Base-by-base conservation (phyloP, 2,888 invertebrate genomes). In the Oligia latruncula region DNA sequence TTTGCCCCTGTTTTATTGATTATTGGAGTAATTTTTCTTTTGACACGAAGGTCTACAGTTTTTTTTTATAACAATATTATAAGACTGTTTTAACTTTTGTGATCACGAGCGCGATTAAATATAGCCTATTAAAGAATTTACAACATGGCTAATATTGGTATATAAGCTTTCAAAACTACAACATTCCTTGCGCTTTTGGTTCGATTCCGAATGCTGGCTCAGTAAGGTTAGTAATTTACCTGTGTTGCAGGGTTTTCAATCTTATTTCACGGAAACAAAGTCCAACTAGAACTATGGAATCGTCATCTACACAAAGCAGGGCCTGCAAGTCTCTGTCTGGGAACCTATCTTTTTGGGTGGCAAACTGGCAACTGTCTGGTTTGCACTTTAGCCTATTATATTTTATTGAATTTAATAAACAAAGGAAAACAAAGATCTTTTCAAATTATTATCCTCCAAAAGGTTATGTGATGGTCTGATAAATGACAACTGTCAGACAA, bases 131-230 rank as follows among this genome's bases (percentile, higher is more conserved):
- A 43, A 43, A n/a, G 17, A 9, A n/a, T 46, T n/a, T 68, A 17
- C 9, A 4, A 11, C 17, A n/a, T 15, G 43, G 17, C n/a, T 17
- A n/a, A 5, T 17, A 17, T 43, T n/a, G 9, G n/a, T 43, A 67
- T 43, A 9, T 43, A 17, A 8, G 66, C 15, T 40, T 40, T 15
- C 8, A 40, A 40, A 66, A 67, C n/a, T 8, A 15, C 62, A n/a
- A n/a, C 23, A 15, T 43, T 43, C 4, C 6, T 23, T 40, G 23
- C 8, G 8, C n/a, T n/a, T 43, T 23, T 55, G 8, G 2, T 20
- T 20, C 4, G 40, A 40, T 40, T 40, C 80, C 8, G 77, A 77
- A 71, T 80, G 68, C 29, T 80, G 77, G 76, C 75, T 76, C 4
- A 72, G 55, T 67, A 70, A 77, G n/a, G 60, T 23, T 9, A 58